Evolutionary conservation across 2,888 invertebrate genomes (phyloP).

Genomic region (Eristalis tenax): DNA sequence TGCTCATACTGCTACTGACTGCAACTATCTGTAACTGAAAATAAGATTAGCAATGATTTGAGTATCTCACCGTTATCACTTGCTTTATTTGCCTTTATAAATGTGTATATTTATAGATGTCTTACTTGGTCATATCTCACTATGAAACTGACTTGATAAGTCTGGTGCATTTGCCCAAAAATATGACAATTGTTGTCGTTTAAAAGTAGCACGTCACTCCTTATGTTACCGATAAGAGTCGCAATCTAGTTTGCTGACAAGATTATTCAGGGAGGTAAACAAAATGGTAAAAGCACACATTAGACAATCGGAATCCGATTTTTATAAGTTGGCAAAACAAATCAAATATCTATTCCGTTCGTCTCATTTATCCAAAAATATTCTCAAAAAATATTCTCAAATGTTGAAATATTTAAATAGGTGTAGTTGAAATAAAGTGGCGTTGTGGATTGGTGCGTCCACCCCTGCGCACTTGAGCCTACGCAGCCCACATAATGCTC

Average conservation of each 20-base stretch:
- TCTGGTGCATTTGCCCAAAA: background rate
- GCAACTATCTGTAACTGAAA: background rate
- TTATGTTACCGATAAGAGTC: background rate
- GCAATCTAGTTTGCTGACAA: background rate
- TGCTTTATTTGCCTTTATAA: constrained; percentile 31
- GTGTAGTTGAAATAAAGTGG: too few species aligned
- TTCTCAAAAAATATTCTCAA: too few species aligned
- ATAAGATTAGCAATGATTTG: constrained; percentile 20
- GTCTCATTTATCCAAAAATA: too few species aligned
- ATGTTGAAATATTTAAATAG: too few species aligned
- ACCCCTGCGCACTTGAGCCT: too few species aligned
- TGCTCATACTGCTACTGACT: constrained; percentile 72
- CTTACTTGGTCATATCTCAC: background rate
- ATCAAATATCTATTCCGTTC: too few species aligned
- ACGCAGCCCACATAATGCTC: too few species aligned
- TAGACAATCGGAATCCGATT: background rate
- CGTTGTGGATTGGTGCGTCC: too few species aligned
- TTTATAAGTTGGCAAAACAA: too few species aligned
- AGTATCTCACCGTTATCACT: constrained; percentile 46
- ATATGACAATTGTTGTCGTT: background rate
- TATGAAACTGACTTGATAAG: constrained; percentile 15
- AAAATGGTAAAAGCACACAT: background rate
- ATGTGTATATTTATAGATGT: background rate
- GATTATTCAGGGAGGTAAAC: background rate
- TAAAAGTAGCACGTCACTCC: background rate